Evolutionary conservation across 2,797 vertebrate species (phyloP).

Genomic region (Oryzias sinensis): DNA sequence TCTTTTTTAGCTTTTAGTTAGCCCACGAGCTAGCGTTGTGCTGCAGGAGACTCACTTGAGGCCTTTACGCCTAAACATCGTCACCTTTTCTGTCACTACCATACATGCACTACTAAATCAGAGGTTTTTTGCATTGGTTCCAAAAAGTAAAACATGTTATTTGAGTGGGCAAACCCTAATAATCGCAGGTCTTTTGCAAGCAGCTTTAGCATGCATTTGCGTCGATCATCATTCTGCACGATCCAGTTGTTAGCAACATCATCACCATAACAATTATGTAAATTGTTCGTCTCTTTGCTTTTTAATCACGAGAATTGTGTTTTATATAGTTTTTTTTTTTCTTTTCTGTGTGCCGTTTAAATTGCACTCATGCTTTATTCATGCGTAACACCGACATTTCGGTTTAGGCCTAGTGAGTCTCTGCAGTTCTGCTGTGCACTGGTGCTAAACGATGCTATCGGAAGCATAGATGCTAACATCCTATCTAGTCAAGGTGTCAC

Average conservation of each 20-base stretch:
- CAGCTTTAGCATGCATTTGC: slow-evolving; percentile 54
- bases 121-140: neutral
- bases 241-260: slow-evolving; percentile 61
- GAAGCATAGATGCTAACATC: slow-evolving; percentile 37
- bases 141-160: slow-evolving; percentile 1
- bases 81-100: slow-evolving; percentile 1
- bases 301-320: neutral
- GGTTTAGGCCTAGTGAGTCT: slow-evolving; percentile 57
- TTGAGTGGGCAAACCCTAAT: slow-evolving; percentile 20
- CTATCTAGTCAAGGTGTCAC: slow-evolving; percentile 41
- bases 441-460: slow-evolving; percentile 29
- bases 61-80: slow-evolving; percentile 54
- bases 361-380: slow-evolving; percentile 6
- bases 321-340: neutral
- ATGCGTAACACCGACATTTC: slow-evolving; percentile 28
- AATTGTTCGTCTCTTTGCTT: slow-evolving; percentile 3
- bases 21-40: slow-evolving; percentile 62
- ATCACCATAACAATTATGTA: slow-evolving; percentile 48
- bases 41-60: slow-evolving; percentile 48
- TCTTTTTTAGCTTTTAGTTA: slow-evolving; percentile 54
- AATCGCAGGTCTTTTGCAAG: slow-evolving; percentile 48
- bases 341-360: slow-evolving; percentile 6
- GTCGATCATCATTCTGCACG: slow-evolving; percentile 39
- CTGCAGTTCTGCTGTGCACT: slow-evolving; percentile 44
- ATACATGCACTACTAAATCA: slow-evolving; percentile 2